These are phyloP conservation scores for Pammene fasciana DNA, from an alignment of 2,888 invertebrate species.

Conservation along the genomic window DNA sequence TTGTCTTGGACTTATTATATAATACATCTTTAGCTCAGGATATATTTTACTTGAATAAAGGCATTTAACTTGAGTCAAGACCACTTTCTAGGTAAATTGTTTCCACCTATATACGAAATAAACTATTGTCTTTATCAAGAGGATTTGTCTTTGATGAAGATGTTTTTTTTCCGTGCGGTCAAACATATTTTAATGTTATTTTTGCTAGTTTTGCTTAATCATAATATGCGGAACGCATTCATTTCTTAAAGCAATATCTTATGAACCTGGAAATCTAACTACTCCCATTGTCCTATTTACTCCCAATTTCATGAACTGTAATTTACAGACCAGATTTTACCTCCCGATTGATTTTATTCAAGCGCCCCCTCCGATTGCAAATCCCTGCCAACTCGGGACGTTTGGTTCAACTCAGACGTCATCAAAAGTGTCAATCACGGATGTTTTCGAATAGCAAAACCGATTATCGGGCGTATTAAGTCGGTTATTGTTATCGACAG, in stretches of 20 bases:
- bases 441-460: slow-evolving; percentile 81
- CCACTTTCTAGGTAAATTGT: no score
- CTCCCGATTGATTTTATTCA: slow-evolving; percentile 23
- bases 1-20: no score
- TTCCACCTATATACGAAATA: no score
- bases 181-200: no score
- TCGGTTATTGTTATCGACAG: slow-evolving; percentile 82
- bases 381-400: slow-evolving; percentile 59
- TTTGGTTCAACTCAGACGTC: slow-evolving; percentile 69
- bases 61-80: no score
- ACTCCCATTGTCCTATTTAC: background rate
- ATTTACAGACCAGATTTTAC: slow-evolving; percentile 17
- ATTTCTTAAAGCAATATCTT: background rate
- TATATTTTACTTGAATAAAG: no score
- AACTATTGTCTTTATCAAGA: no score
- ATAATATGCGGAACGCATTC: background rate
- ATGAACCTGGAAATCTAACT: background rate
- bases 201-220: background rate
- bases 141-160: no score
- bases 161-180: no score
- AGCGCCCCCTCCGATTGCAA: slow-evolving; percentile 53
- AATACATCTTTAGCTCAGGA: no score
- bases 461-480: slow-evolving; percentile 82
- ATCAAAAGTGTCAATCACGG: slow-evolving; percentile 81
- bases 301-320: slow-evolving; percentile 23